Evolutionary conservation across 2,113 vertebrate species (phyloP).

Genomic region (Poicephalus meyeri): DNA sequence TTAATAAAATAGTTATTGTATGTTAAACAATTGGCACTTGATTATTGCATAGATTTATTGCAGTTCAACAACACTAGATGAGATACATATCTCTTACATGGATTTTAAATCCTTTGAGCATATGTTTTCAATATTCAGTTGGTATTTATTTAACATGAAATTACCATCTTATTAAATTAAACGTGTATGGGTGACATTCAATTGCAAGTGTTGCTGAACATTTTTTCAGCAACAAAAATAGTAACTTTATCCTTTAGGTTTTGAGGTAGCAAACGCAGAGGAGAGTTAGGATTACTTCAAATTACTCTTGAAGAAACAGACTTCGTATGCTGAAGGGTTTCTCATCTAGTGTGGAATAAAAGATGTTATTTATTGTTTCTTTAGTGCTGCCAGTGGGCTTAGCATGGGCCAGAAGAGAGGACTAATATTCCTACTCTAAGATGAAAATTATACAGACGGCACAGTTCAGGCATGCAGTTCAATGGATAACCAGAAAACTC

Average conservation of each 20-base stretch:
- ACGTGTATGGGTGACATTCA: conserved; percentile 45
- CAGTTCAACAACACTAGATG: conserved; percentile 22
- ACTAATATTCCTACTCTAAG: not conserved
- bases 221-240: conserved; percentile 33
- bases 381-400: not conserved
- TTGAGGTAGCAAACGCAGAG: conserved; percentile 4
- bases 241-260: conserved; percentile 50
- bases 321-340: not conserved
- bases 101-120: conserved; percentile 50
- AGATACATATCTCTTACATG: conserved; percentile 19
- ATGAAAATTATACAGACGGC: not conserved
- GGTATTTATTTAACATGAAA: conserved; percentile 68
- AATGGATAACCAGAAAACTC: not conserved
- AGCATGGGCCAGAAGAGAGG: not conserved
- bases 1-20: conserved; percentile 59
- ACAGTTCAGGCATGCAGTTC: not conserved
- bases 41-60: conserved; percentile 53
- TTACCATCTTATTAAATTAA: conserved; percentile 68
- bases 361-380: conserved; percentile 41
- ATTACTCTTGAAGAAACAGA: conserved; percentile 31
- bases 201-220: not conserved
- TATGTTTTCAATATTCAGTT: conserved; percentile 57
- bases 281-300: conserved; percentile 51
- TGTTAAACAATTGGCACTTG: conserved; percentile 58
- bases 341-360: not conserved